Conservation (phyloP, 2,888 invertebrate species). For the Drosophila heteroneura region DNA sequence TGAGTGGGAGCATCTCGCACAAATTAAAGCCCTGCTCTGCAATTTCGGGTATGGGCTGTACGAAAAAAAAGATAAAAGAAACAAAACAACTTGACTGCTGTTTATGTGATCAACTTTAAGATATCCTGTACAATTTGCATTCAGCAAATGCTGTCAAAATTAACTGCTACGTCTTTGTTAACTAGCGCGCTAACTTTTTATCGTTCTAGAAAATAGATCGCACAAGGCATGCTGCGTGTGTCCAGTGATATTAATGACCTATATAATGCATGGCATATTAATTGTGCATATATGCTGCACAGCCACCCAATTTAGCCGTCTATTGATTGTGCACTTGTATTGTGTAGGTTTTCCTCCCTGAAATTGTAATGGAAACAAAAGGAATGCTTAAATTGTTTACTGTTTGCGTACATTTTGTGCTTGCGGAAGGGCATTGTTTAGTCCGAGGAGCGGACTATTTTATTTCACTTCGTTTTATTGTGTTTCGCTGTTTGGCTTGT, state of each 20-base stretch:
- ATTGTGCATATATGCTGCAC: not conserved
- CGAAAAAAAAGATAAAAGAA: not conserved
- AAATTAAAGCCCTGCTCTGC: conserved; percentile 67
- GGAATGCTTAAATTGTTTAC: not conserved
- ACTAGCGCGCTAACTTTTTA: not conserved
- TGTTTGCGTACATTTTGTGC: conserved; percentile 8
- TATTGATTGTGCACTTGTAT: conserved; percentile 5
- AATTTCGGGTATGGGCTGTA: conserved; percentile 7
- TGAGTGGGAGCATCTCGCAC: conserved; percentile 52
- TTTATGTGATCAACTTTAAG: not conserved
- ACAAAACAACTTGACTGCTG: not conserved
- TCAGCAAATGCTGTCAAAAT: not conserved
- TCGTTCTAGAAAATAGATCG: too few relatives aligned
- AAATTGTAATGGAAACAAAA: conserved; percentile 5
- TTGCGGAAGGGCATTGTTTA: conserved; percentile 30
- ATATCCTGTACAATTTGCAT: conserved; percentile 1
- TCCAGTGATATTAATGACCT: conserved; percentile 28
- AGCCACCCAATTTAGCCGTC: not conserved
- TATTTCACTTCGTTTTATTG: conserved; percentile 51
- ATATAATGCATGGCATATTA: conserved; percentile 20
- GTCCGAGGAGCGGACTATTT: conserved; percentile 26
- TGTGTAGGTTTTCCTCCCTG: not conserved
- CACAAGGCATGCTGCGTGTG: conserved; percentile 4
- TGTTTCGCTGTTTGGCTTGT: conserved; percentile 57
- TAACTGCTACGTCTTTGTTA: not conserved